Evolutionary conservation across 2,113 vertebrate genomes (phyloP).

Genomic region (Mormoops blainvillei): DNA sequence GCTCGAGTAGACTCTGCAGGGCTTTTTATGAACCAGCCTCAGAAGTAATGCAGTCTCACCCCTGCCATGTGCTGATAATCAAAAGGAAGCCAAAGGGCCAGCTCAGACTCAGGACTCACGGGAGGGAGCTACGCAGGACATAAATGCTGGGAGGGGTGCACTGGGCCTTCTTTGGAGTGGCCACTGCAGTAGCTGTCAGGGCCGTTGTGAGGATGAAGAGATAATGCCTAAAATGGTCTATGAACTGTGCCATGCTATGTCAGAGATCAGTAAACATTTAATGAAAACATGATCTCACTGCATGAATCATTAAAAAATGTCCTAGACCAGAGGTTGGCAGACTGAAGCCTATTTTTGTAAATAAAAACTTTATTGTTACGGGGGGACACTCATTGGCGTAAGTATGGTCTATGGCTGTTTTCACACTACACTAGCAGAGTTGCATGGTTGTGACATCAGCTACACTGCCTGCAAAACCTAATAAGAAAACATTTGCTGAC

Average conservation of each 20-base stretch:
- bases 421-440: not conserved
- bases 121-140: accelerated
- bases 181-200: not conserved
- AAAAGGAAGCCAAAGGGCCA: not conserved
- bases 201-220: not conserved
- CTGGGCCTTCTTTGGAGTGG: not conserved
- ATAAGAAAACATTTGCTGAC: not conserved
- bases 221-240: not conserved
- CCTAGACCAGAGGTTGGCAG: not conserved
- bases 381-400: not conserved
- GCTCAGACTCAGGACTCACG: not conserved
- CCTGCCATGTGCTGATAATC: not conserved
- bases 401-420: not conserved
- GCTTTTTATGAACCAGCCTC: not conserved
- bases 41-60: not conserved
- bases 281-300: not conserved
- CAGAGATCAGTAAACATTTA: not conserved
- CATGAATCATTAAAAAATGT: not conserved
- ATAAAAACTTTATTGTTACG: not conserved
- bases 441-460: not conserved
- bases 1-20: not conserved
- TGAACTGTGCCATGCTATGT: not conserved
- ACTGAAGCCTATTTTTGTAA: not conserved
- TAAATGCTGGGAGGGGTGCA: not conserved
- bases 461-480: not conserved